Evolutionary conservation across 2,113 vertebrate species (phyloP), one percentile per base, ranked within the genome.

Genomic region (Nesogale talazaci): DNA sequence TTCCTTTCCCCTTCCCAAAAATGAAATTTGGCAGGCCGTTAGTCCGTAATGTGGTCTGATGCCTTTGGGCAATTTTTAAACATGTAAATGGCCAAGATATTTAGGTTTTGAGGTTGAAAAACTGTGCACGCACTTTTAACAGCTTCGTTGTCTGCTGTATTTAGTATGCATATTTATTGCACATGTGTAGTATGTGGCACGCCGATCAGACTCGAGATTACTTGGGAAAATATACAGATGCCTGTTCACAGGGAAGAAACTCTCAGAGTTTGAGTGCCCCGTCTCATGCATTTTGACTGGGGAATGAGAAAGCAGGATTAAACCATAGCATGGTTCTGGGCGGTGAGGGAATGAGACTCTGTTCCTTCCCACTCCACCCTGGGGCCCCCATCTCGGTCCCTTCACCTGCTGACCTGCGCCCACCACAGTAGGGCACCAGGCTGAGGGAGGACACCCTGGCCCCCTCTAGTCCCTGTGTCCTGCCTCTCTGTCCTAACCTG

Each of bases 1-100:
- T 94, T 92, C 84, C 95, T 96, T 31, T 5, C 38, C 94, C 93
- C 20, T 52, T 12, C 59, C 23, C 23, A 96, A 96, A 96, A 96
- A 96, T 40, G 78, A 97, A 96, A 95, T 97, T 96, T 98, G 98
- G 98, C 97, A 98, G 95, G 80, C 95, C 96, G 93, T 96, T 97
- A 97, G 97, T 96, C 97, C 87, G 1, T 97, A 97, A 98, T 98
- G 97, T 96, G 96, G 97, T 98, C 95, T 97, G 95, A 97, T 97
- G 97, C 97, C 97, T 98, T 97, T 97, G 97, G 98, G 97, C 97
- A 97, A 97, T 97, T 98, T 98, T 97, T 97, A 92, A 95, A 97
- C 97, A 98, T 97, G 97, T 97, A 98, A 98, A 98, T 97, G 96
- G 95, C 95, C 96, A 97, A 97, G 96, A 97, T 97, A 97, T 97